Evolutionary conservation across 1,140 invertebrate genomes (phyloP), one percentile per base, ranked within the genome.

Genomic region (Nasonia vitripennis): DNA sequence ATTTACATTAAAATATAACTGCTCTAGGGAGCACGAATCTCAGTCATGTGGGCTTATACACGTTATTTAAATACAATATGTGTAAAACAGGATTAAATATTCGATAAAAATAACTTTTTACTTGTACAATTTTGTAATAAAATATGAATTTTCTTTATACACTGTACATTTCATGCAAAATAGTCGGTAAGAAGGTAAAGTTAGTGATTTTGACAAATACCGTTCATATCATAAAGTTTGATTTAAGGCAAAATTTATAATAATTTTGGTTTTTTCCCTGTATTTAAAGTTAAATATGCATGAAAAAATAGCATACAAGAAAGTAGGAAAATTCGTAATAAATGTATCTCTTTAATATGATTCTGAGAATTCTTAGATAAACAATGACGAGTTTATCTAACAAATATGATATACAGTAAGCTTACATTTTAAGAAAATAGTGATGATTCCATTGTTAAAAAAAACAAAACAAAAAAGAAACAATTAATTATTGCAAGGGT

Each of bases 1-100:
- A 82, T 86, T 86, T 78, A 82, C 80, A 86, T 82, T 85, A 86
- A 86, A 86, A 86, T 86, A 86, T 82, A 78, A 78, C 3, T 78
- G 62, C 74, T 27, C 71, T 82, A 34, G 0, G 23, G 62, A 78
- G 67, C 55, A 70, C 3, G 48, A 82, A 82, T 82, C 45, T 81
- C 79, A 82, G 80, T 86, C 84, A 86, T 55, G 4, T 86, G 12
- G 14, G 14, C 14, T 81, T 27, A 27, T 71, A 70, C 48, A 55
- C 11, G 9, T 71, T 78, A 51, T 68, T 86, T 81, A 81, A 86
- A 86, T 86, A 86, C n/a, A 23, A 41, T 73, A 81, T 68, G 6
- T 80, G 55, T 67, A 68, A 81, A 71, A 34, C 77, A 81, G 6
- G 31, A 77, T 85, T 82, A 82, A 82, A 82, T 86, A 71, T 82